These are phyloP conservation scores for Camarhynchus parvulus DNA, from an alignment of 2,113 vertebrate species.

Conservation along the genomic window DNA sequence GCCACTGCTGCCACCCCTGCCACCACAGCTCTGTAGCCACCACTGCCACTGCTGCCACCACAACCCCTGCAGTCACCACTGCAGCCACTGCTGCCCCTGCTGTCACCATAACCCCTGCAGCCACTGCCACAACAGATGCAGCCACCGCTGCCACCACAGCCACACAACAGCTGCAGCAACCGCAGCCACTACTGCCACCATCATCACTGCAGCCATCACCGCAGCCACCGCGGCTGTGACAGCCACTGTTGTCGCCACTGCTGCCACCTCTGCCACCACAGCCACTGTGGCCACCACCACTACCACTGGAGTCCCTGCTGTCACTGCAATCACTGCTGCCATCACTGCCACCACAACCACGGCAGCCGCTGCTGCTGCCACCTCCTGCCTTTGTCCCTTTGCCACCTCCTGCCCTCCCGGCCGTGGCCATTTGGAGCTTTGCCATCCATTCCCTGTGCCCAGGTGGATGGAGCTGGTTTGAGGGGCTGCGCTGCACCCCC, in stretches of 20 bases:
- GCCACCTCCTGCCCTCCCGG: neutral
- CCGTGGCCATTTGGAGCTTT: neutral
- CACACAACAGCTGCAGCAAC: too few relatives aligned
- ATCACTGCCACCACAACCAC: neutral
- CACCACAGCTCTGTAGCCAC: fast-evolving
- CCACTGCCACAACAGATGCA: neutral
- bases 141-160: too few relatives aligned
- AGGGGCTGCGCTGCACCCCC: neutral
- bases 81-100: too few relatives aligned
- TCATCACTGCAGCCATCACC: neutral
- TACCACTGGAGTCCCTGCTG: neutral
- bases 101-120: neutral
- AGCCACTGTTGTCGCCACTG: too few relatives aligned
- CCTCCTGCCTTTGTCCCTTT: neutral
- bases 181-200: fast-evolving
- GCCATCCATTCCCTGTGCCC: fast-evolving
- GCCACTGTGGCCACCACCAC: neutral
- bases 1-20: neutral
- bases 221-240: neutral
- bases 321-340: neutral
- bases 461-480: neutral
- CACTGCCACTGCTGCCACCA: neutral
- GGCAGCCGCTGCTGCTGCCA: neutral
- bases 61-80: too few relatives aligned
- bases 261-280: neutral